Evolutionary conservation across 2,888 invertebrate species (phyloP).

Genomic region (Cataglyphis livida): DNA sequence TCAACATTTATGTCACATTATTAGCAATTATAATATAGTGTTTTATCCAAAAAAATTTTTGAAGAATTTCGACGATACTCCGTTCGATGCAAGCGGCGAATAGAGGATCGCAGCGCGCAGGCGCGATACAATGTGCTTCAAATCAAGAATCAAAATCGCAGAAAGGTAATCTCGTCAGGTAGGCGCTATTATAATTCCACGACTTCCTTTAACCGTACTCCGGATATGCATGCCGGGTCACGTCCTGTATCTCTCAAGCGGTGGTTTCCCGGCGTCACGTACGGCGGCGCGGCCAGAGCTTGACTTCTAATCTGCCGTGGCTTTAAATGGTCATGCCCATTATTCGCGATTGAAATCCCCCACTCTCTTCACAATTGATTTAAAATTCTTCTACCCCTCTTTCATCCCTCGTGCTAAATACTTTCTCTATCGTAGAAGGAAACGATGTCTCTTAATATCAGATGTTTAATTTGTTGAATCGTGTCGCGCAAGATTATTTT

Average conservation of each 20-base stretch:
- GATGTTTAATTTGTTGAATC: not conserved
- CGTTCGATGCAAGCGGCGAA: not conserved
- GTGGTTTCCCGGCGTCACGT: constrained; percentile 80
- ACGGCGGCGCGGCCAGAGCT: constrained; percentile 62
- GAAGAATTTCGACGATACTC: not conserved
- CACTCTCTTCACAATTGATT: constrained; percentile 46
- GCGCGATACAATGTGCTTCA: not conserved
- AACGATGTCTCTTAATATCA: not conserved
- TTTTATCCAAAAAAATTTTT: not conserved
- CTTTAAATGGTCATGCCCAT: constrained; percentile 70
- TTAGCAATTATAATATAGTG: not conserved
- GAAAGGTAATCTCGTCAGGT: constrained; percentile 78
- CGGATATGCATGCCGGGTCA: constrained; percentile 82
- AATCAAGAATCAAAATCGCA: constrained; percentile 57
- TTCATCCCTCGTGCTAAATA: not conserved
- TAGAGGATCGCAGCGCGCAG: not conserved
- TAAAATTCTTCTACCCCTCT: constrained; percentile 10
- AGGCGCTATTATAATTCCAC: constrained; percentile 80
- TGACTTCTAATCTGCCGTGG: constrained; percentile 69
- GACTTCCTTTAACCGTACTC: constrained; percentile 82
- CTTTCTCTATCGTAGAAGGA: not conserved
- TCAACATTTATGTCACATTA: not conserved
- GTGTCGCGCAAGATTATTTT: not conserved
- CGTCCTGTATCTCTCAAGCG: constrained; percentile 79
- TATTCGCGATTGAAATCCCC: constrained; percentile 54